Evolutionary conservation across 2,888 invertebrate genomes (phyloP).

Genomic region (Danaus chrysippus): DNA sequence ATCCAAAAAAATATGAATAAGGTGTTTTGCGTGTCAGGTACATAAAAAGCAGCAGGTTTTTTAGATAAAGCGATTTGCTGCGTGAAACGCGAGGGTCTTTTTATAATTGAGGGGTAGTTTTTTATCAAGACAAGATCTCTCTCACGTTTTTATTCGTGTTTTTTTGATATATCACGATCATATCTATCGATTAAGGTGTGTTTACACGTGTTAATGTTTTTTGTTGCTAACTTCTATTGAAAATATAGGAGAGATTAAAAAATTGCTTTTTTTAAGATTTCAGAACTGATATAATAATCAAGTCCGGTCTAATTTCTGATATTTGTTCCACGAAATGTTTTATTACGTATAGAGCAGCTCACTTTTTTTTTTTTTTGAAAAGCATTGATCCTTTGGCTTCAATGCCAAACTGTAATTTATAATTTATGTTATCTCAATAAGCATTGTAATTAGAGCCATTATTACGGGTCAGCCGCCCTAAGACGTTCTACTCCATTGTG

Average conservation of each 20-base stretch:
- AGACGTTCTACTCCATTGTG: constrained; percentile 61
- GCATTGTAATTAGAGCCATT: constrained; percentile 68
- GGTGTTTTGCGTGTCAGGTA: constrained; percentile 46
- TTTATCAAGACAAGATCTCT: constrained; percentile 66
- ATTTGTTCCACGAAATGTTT: background rate
- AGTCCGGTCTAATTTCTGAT: too few relatives aligned
- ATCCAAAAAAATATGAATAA: constrained; percentile 17
- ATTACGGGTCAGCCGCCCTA: constrained; percentile 67
- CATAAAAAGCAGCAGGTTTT: constrained; percentile 64
- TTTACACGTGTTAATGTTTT: constrained; percentile 58
- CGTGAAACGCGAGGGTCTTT: constrained; percentile 48
- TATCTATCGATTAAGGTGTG: constrained; percentile 64
- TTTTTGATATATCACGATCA: constrained; percentile 55
- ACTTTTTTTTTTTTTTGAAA: too few relatives aligned
- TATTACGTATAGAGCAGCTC: constrained; percentile 2
- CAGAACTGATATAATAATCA: too few relatives aligned
- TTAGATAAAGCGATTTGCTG: constrained; percentile 53
- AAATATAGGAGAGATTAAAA: constrained; percentile 9
- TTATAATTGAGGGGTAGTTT: constrained; percentile 57
- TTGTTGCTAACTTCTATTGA: constrained; percentile 27
- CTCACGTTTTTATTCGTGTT: constrained; percentile 70
- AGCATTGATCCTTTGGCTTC: too few relatives aligned
- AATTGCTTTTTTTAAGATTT: too few relatives aligned
- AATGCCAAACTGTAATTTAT: constrained; percentile 49
- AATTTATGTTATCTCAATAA: constrained; percentile 74